Percentiles rank a stretch among this genome's conserved stretches.
Conservation (phyloP, 1,140 invertebrate genomes). For the Eciton burchellii region DNA sequence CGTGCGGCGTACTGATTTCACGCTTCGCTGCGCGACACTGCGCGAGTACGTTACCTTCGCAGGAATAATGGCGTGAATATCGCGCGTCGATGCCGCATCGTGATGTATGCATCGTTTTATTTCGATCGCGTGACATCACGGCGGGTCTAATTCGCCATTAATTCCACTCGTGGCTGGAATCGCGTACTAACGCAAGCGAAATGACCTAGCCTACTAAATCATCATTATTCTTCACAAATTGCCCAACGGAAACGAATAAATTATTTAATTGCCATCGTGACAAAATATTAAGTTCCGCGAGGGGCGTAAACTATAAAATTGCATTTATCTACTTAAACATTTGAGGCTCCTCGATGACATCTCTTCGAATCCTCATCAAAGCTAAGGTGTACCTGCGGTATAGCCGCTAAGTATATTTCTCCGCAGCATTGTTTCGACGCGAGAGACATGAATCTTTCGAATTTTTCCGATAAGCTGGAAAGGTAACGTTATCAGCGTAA, state of each 20-base stretch:
- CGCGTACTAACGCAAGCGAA: background rate
- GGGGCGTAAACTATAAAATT: too few species aligned
- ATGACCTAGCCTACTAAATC: background rate
- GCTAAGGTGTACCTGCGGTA: too few species aligned
- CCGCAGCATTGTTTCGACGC: too few species aligned
- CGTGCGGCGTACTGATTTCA: slow-evolving; percentile 28
- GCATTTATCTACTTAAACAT: too few species aligned
- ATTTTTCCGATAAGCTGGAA: background rate
- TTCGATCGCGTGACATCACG: slow-evolving; percentile 4
- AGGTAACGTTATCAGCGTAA: background rate
- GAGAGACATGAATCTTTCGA: too few species aligned
- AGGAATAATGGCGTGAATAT: slow-evolving; percentile 14
- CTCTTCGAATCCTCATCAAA: too few species aligned
- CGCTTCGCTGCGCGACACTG: slow-evolving; percentile 5
- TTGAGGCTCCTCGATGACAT: too few species aligned
- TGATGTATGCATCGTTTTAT: slow-evolving; percentile 9
- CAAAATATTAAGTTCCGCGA: too few species aligned
- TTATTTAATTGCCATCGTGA: too few species aligned
- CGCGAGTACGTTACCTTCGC: slow-evolving; percentile 5
- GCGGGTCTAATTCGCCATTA: slow-evolving; percentile 20
- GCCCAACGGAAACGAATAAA: too few species aligned
- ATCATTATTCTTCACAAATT: background rate
- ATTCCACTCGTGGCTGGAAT: slow-evolving; percentile 11
- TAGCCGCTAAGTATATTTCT: too few species aligned
- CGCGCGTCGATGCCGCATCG: background rate